Percentiles rank a stretch among this genome's conserved stretches.
Conservation (phyloP, 2,113 vertebrate genomes). For the Sapayoa aenigma region DNA sequence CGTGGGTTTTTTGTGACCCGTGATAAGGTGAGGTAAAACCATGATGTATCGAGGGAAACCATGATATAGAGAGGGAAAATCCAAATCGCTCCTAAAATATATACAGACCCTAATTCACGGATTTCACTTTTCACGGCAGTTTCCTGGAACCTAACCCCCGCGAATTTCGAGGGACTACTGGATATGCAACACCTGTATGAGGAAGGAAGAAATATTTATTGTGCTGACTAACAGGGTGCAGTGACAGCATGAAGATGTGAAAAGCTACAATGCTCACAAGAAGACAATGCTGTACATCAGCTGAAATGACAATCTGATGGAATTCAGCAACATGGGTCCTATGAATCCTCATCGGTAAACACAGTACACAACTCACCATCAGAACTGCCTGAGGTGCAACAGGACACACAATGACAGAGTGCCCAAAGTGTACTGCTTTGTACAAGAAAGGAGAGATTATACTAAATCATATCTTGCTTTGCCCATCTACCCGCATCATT, state of each 20-base stretch:
- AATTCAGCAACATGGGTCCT: not conserved
- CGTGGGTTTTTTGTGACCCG: no score
- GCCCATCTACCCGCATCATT: not conserved
- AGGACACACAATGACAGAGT: not conserved
- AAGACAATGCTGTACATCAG: no score
- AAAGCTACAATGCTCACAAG: no score
- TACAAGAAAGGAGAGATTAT: not conserved
- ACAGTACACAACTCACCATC: not conserved
- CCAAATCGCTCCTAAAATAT: no score
- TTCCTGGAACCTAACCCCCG: no score
- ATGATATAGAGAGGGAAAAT: no score
- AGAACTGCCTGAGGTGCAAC: not conserved
- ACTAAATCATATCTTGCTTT: not conserved
- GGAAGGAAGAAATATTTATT: not conserved
- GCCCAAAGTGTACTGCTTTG: not conserved
- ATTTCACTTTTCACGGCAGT: no score
- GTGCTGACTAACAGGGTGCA: not conserved
- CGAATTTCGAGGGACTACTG: no score
- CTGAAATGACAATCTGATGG: accelerated
- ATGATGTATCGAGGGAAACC: no score
- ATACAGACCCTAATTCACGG: no score
- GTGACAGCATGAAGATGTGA: not conserved
- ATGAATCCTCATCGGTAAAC: not conserved
- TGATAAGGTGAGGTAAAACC: no score
- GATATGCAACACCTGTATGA: not conserved